Conservation (phyloP, 1,140 invertebrate genomes). For the Sinella curviseta region DNA sequence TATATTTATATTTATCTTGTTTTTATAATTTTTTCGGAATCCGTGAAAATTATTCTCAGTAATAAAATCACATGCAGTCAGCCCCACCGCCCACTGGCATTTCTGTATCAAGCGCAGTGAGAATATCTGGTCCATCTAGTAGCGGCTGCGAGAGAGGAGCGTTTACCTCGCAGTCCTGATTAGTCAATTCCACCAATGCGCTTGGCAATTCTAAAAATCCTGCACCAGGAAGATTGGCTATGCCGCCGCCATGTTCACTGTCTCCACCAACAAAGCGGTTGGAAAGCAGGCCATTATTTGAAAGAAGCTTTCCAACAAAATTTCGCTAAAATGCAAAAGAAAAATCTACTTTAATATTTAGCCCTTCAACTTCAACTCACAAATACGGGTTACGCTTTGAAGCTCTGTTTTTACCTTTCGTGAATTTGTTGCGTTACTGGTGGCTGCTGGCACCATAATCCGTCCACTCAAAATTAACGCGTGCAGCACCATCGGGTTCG, state of each 20-base stretch:
- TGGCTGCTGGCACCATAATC: background rate
- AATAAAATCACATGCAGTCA: background rate
- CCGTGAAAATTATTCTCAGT: too few relatives aligned
- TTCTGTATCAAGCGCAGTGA: slow-evolving; percentile 57
- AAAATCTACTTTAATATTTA: too few relatives aligned
- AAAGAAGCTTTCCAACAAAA: slow-evolving; percentile 9
- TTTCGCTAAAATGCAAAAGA: slow-evolving; percentile 14
- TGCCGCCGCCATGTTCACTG: slow-evolving; percentile 14
- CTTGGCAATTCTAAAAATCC: slow-evolving; percentile 4
- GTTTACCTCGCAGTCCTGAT: slow-evolving; percentile 62
- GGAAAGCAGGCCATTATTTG: background rate
- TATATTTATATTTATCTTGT: too few relatives aligned
- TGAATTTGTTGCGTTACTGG: background rate
- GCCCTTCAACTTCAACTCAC: background rate
- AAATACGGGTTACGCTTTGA: too few relatives aligned
- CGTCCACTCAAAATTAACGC: background rate
- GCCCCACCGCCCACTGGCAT: background rate
- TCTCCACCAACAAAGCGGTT: background rate
- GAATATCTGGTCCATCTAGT: slow-evolving; percentile 59
- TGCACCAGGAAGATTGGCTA: slow-evolving; percentile 30
- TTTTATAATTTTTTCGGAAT: too few relatives aligned
- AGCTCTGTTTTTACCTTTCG: slow-evolving; percentile 4
- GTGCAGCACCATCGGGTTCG: background rate
- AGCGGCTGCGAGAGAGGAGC: slow-evolving; percentile 56
- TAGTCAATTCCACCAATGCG: slow-evolving; percentile 55